Evolutionary conservation across 2,113 vertebrate genomes (phyloP).

Genomic region (Andinoacara biseriatus): DNA sequence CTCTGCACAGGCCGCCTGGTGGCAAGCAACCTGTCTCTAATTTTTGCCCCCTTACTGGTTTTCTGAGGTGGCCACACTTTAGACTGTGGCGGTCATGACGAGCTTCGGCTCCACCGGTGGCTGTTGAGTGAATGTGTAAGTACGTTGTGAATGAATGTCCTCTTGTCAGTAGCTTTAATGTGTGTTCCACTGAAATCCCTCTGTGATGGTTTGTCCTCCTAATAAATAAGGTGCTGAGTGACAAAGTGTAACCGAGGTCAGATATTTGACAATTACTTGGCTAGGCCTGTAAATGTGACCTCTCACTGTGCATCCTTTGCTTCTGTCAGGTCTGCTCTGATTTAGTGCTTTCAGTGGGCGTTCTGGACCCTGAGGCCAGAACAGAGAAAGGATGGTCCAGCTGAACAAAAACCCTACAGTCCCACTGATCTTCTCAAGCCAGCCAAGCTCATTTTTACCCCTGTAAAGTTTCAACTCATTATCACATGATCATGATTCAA

Average conservation of each 20-base stretch:
- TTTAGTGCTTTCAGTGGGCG: conserved; percentile 61
- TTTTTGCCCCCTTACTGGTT: not conserved
- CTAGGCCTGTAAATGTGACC: conserved; percentile 10
- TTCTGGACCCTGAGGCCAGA: conserved; percentile 47
- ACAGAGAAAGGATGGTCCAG: conserved; percentile 15
- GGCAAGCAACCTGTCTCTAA: not conserved
- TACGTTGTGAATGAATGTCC: not conserved
- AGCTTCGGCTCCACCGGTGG: not conserved
- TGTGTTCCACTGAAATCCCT: conserved; percentile 15
- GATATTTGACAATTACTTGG: conserved; percentile 28
- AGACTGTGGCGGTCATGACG: too few species aligned
- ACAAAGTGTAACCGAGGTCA: conserved; percentile 48
- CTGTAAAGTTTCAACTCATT: not conserved
- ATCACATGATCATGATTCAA: conserved; percentile 22
- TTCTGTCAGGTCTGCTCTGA: conserved; percentile 36
- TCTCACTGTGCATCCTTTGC: conserved; percentile 10
- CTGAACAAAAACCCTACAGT: conserved; percentile 58
- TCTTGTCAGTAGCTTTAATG: conserved; percentile 12
- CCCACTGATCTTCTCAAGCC: not conserved
- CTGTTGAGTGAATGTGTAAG: not conserved
- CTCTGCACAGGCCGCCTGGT: not conserved
- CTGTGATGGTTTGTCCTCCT: conserved; percentile 34
- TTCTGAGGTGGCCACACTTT: not conserved
- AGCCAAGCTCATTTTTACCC: not conserved
- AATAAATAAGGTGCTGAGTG: conserved; percentile 45